Evolutionary conservation across 2,888 invertebrate genomes (phyloP).

Genomic region (Ophioninae sp.): DNA sequence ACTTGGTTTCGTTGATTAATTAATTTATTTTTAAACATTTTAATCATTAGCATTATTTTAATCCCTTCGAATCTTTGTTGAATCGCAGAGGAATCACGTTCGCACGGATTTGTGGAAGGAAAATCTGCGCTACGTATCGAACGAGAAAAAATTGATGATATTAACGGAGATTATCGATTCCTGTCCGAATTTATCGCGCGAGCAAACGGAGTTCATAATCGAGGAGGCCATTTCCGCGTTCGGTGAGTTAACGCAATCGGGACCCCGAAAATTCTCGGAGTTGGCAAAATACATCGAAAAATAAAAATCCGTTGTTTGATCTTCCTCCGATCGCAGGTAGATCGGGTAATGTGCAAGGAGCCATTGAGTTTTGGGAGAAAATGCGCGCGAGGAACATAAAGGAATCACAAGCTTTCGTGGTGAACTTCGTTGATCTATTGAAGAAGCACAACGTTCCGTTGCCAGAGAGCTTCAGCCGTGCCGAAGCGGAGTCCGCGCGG

Average conservation of each 20-base stretch:
- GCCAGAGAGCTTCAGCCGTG: constrained; percentile 69
- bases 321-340: constrained; percentile 66
- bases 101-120: neutral
- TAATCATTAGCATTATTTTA: neutral
- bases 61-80: neutral
- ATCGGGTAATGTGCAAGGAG: constrained; percentile 74
- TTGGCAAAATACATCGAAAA: neutral
- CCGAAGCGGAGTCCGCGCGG: constrained; percentile 68
- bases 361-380: constrained; percentile 76
- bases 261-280: neutral
- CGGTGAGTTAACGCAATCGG: constrained; percentile 62
- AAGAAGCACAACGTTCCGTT: constrained; percentile 77
- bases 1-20: constrained; percentile 50
- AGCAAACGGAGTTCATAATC: constrained; percentile 49
- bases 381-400: constrained; percentile 77
- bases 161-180: constrained; percentile 59
- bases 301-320: neutral
- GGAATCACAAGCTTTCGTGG: constrained; percentile 75
- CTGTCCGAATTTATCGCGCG: neutral
- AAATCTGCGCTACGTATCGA: neutral
- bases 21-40: neutral
- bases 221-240: constrained; percentile 54
- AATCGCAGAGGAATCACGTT: constrained; percentile 48
- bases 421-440: constrained; percentile 76
- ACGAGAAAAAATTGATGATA: constrained; percentile 4